Evolutionary conservation across 2,888 invertebrate species (phyloP), one percentile per base, ranked within the genome.

Genomic region (Ormyrus labotus): DNA sequence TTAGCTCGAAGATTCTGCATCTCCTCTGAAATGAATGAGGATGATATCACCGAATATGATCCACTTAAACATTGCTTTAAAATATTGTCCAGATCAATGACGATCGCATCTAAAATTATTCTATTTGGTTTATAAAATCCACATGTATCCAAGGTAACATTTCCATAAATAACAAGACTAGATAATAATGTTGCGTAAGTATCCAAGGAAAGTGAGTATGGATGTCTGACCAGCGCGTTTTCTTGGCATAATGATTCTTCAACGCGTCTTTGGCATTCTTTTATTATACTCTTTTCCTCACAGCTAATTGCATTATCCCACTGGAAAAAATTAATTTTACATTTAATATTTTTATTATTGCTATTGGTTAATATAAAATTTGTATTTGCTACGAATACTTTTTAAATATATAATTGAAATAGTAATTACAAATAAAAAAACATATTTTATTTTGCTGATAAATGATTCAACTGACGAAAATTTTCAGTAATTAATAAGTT

Each of bases 151-250:
- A 85, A 34, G 9, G 70, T 81, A 67, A 89, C 76, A 58, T 87
- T 85, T 73, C 84, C 87, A 81, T 86, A 85, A 11, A 85, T 80
- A 64, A 82, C 65, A 53, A 91, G 86, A 80, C 87, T 88, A 63
- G 83, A 81, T 74, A 90, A 82, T 19, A 89, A 87, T 5, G 89
- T 85, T 74, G 85, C 83, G 83, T 87, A 88, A n/a, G 91, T 86
- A 83, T 96, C 96, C 83, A 96, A 91, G 60, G 95, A 95, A 79
- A 96, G 92, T 84, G 94, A 94, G 91, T 95, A 96, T 0, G 96
- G 95, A 91, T 96, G 95, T 51, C 83, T 86, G 10, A 92, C 91
- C 73, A 90, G 87, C 60, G 89, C 88, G 11, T 86, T 85, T 74
- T 88, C 87, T 55, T 89, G 86, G 45, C 88, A 88, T 4, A 94